Conservation (phyloP, 2,888 invertebrate genomes). For the Choristoneura rosaceana region DNA sequence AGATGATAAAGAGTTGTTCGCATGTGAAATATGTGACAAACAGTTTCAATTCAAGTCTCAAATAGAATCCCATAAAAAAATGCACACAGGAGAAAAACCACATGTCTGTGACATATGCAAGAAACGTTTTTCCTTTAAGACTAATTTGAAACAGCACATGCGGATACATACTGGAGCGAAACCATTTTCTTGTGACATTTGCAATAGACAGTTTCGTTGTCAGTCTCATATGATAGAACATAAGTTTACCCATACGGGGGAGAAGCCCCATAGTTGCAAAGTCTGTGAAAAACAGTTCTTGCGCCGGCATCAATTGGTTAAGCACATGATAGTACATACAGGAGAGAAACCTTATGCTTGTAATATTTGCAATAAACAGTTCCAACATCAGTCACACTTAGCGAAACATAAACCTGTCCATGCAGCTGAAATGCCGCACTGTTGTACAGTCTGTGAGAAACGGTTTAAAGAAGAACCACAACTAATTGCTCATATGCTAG, state of each 20-base stretch:
- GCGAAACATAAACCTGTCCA: background rate
- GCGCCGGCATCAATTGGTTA: background rate
- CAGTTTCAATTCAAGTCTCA: background rate
- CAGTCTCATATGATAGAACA: background rate
- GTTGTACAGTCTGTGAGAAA: background rate
- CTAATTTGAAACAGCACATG: background rate
- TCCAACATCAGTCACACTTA: background rate
- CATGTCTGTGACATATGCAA: background rate
- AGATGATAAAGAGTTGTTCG: background rate
- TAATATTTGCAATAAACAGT: background rate
- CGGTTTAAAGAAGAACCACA: background rate
- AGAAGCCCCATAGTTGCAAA: background rate
- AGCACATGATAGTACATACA: background rate
- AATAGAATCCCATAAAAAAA: background rate
- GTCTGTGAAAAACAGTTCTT: background rate
- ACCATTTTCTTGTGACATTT: background rate
- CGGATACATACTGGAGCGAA: background rate
- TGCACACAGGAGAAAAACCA: background rate
- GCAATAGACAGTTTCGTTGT: background rate
- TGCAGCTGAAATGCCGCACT: background rate
- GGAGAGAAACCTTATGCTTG: background rate
- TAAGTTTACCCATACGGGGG: background rate
- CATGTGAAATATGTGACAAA: background rate
- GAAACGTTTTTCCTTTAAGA: background rate
- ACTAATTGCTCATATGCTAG: background rate